Percentiles rank a stretch among this genome's conserved stretches.
Conservation (phyloP, 2,797 vertebrate species). For the Halcyon badia region DNA sequence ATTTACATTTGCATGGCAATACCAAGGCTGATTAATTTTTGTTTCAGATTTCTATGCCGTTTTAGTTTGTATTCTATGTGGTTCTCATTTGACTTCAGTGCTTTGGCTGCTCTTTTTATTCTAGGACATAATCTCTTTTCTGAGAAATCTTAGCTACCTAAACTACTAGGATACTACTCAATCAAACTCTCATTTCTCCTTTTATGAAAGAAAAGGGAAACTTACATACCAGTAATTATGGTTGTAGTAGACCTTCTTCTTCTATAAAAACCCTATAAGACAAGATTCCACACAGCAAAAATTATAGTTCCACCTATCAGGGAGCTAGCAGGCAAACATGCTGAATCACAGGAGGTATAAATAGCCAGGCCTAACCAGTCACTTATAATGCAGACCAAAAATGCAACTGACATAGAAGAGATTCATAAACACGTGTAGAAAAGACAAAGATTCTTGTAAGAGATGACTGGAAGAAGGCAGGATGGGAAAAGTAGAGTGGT, state of each 20-base stretch:
- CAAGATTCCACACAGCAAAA: conserved; percentile 80
- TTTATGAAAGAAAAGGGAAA: conserved; percentile 76
- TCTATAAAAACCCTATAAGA: conserved; percentile 78
- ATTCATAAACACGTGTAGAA: conserved; percentile 49
- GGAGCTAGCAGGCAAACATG: conserved; percentile 76
- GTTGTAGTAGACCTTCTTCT: conserved; percentile 77
- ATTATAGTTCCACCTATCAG: conserved; percentile 76
- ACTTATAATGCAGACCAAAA: conserved; percentile 59
- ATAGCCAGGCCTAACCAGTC: conserved; percentile 68
- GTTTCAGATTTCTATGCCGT: neutral
- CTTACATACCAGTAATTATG: conserved; percentile 79
- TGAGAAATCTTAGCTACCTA: neutral
- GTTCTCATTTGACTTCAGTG: neutral
- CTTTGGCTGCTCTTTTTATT: neutral
- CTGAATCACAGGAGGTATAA: conserved; percentile 72
- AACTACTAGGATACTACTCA: neutral
- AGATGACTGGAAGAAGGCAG: conserved; percentile 65
- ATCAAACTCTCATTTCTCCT: conserved; percentile 56
- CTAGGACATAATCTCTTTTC: neutral
- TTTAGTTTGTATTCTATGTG: neutral
- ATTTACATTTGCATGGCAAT: neutral
- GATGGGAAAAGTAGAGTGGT: conserved; percentile 74
- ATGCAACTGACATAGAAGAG: conserved; percentile 64
- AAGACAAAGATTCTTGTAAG: conserved; percentile 70
- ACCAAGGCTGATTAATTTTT: neutral